These are phyloP conservation scores for Penelope pileata DNA, from an alignment of 2,113 vertebrate species.

Conservation along the genomic window DNA sequence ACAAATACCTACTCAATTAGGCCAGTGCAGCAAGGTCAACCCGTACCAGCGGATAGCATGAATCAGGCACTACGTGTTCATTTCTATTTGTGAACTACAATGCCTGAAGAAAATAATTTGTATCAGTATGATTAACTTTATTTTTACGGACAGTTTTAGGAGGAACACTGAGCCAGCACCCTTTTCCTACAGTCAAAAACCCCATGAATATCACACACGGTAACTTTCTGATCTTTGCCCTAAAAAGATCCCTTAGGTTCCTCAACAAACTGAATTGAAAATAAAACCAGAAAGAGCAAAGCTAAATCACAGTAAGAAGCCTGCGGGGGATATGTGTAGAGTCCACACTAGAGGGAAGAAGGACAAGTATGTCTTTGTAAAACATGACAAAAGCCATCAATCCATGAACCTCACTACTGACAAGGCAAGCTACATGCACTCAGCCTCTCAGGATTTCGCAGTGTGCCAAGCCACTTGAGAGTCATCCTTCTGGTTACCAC, in stretches of 20 bases:
- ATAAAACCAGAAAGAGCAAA: neutral
- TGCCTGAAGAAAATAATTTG: neutral
- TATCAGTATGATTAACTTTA: neutral
- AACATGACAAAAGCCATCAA: neutral
- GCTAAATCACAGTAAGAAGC: neutral
- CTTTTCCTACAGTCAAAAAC: neutral
- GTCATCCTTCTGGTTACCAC: neutral
- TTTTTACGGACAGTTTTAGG: neutral
- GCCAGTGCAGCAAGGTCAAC: neutral
- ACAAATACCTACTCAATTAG: neutral
- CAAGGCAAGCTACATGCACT: rapidly evolving
- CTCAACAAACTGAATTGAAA: neutral
- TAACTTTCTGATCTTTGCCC: neutral
- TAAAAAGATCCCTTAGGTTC: neutral
- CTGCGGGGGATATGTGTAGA: neutral
- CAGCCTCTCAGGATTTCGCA: neutral
- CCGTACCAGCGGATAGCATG: neutral
- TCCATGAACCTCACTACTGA: neutral
- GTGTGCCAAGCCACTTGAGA: neutral
- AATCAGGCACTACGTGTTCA: neutral
- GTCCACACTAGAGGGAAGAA: neutral
- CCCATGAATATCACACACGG: neutral
- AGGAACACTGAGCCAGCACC: neutral
- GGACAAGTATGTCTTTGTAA: neutral
- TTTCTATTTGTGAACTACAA: neutral